phyloP scores from a whole-genome alignment of 1,140 invertebrate genomes.

The Lasioglossum albipes region DNA sequence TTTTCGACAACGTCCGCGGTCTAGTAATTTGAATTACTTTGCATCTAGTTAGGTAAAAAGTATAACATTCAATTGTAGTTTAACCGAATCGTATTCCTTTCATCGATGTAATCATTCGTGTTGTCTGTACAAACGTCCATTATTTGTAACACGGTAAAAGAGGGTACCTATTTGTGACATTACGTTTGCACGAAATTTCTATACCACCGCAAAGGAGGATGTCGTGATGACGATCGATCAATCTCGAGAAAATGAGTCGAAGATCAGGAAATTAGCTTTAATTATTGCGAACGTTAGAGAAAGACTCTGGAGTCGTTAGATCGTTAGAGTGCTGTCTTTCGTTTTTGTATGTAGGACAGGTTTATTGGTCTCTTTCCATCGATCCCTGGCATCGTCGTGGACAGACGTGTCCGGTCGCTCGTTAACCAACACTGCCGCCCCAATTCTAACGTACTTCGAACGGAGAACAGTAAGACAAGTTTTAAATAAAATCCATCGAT shows the following conservation, averaged over 20 bases:
- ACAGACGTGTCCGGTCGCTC: conserved; percentile 36
- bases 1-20: background rate
- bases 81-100: too few species aligned
- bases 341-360: background rate
- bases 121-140: background rate
- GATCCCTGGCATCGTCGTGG: conserved; percentile 15
- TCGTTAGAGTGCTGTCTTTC: conserved; percentile 4
- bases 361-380: conserved; percentile 17
- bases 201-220: too few species aligned
- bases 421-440: conserved; percentile 63
- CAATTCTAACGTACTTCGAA: conserved; percentile 58
- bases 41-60: background rate
- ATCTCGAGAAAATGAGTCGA: background rate
- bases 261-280: background rate
- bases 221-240: too few species aligned
- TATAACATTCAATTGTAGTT: background rate
- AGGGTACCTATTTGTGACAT: background rate
- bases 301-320: background rate
- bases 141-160: background rate
- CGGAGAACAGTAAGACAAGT: conserved; percentile 17
- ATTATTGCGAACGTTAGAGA: background rate
- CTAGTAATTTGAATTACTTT: background rate
- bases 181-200: background rate
- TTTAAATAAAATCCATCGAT: conserved; percentile 42
- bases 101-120: too few species aligned